These are phyloP conservation scores for Pristionchus pacificus DNA, from an alignment of 1,140 invertebrate genomes.

Conservation along the genomic window DNA sequence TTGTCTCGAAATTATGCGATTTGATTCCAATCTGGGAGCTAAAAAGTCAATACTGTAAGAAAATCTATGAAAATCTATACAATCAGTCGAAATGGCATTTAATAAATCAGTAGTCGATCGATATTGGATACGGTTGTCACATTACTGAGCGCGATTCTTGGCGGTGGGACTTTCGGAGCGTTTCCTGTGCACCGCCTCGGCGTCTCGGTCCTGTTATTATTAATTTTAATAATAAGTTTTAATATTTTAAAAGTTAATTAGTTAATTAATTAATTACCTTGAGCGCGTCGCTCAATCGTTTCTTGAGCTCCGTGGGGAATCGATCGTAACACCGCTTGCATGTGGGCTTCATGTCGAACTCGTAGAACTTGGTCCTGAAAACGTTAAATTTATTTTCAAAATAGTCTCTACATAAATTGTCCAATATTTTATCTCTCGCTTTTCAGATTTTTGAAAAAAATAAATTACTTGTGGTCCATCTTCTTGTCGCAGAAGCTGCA, in stretches of 20 bases:
- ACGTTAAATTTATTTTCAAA: not conserved
- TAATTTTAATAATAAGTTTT: too few species aligned
- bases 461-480: constrained; percentile 81
- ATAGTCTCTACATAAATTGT: not conserved
- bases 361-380: constrained; percentile 87
- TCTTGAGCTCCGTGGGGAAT: constrained; percentile 86
- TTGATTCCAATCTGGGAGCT: too few species aligned
- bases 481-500: constrained; percentile 94
- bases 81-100: too few species aligned
- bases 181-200: not conserved
- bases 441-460: constrained; percentile 7
- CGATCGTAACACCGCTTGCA: constrained; percentile 98
- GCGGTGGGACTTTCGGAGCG: not conserved
- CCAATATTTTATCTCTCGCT: not conserved
- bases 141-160: not conserved
- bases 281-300: constrained; percentile 64
- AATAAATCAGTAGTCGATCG: too few species aligned
- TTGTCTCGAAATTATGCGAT: too few species aligned
- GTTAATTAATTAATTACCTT: constrained; percentile 29
- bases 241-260: not conserved
- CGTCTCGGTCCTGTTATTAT: constrained; percentile 17
- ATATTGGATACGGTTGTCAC: too few species aligned
- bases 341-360: constrained; percentile 93
- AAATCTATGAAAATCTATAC: too few species aligned
- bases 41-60: too few species aligned